Conservation (phyloP, 2,797 vertebrate species). For the Manis crassicaudata region DNA sequence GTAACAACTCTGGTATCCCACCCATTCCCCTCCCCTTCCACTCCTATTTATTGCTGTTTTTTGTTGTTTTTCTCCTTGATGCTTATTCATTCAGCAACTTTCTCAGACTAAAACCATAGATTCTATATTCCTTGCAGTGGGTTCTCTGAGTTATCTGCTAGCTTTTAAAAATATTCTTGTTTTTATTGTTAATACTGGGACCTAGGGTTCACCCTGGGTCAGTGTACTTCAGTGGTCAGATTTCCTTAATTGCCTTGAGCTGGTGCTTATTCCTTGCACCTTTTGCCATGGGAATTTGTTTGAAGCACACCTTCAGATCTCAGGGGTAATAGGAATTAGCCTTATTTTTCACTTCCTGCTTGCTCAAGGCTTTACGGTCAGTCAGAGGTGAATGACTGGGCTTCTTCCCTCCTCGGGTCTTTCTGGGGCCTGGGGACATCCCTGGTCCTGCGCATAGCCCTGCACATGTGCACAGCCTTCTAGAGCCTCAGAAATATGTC, state of each 20-base stretch:
- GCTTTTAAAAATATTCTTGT: background rate
- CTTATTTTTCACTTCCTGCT: background rate
- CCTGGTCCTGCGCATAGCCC: background rate
- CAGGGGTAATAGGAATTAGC: background rate
- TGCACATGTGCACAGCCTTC: fast-evolving
- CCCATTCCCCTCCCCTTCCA: fast-evolving
- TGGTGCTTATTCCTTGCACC: background rate
- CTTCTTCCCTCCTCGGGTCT: background rate
- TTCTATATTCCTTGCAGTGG: background rate
- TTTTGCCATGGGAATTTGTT: background rate
- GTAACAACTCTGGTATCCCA: background rate
- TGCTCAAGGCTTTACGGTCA: background rate
- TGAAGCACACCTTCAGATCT: background rate
- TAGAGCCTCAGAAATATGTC: background rate
- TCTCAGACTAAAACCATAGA: background rate
- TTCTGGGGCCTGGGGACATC: background rate
- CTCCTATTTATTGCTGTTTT: background rate
- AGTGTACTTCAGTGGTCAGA: background rate
- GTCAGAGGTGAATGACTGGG: background rate
- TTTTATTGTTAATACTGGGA: background rate
- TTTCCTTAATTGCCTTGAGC: background rate
- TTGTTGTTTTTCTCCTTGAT: background rate
- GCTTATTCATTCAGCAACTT: background rate
- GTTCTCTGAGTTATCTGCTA: background rate
- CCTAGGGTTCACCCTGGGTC: background rate